phyloP scores from a whole-genome alignment of 1,140 invertebrate genomes.

The Habropoda laboriosa region DNA sequence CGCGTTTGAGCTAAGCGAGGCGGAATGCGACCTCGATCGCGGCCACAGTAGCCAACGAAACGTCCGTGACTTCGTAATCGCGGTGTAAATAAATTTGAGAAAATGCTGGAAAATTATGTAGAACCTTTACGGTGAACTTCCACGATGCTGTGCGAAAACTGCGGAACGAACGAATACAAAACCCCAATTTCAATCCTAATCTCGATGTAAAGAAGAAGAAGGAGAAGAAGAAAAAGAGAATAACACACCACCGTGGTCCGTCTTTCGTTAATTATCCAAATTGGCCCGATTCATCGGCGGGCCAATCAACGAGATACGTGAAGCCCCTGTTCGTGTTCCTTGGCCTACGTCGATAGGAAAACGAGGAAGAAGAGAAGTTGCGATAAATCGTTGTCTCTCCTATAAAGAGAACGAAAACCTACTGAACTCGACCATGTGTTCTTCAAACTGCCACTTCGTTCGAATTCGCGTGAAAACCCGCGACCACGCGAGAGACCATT shows the following conservation, averaged over 20 bases:
- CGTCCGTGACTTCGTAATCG: conserved; percentile 81
- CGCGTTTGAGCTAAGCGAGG: conserved; percentile 83
- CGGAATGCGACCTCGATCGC: conserved; percentile 81
- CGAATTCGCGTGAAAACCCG: not conserved
- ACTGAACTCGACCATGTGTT: conserved; percentile 42
- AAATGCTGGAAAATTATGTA: too few species aligned
- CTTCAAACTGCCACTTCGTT: conserved; percentile 43
- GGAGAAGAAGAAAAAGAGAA: not conserved
- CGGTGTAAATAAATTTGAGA: conserved; percentile 82
- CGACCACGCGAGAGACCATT: not conserved
- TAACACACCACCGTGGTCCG: conserved; percentile 56
- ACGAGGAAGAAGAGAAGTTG: too few species aligned
- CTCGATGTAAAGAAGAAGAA: conserved; percentile 36
- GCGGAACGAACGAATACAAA: conserved; percentile 3
- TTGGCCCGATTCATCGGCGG: too few species aligned
- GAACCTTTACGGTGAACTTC: conserved; percentile 43
- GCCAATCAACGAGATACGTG: too few species aligned
- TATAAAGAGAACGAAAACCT: conserved; percentile 9
- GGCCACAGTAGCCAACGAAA: conserved; percentile 73
- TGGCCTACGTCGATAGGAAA: conserved; percentile 48
- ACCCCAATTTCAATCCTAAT: conserved; percentile 18
- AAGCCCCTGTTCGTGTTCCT: conserved; percentile 53
- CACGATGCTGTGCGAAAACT: conserved; percentile 24
- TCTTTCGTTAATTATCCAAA: conserved; percentile 65
- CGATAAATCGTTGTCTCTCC: conserved; percentile 18